Evolutionary conservation across 2,888 invertebrate genomes (phyloP).

Genomic region (Tetanocera ferruginea): DNA sequence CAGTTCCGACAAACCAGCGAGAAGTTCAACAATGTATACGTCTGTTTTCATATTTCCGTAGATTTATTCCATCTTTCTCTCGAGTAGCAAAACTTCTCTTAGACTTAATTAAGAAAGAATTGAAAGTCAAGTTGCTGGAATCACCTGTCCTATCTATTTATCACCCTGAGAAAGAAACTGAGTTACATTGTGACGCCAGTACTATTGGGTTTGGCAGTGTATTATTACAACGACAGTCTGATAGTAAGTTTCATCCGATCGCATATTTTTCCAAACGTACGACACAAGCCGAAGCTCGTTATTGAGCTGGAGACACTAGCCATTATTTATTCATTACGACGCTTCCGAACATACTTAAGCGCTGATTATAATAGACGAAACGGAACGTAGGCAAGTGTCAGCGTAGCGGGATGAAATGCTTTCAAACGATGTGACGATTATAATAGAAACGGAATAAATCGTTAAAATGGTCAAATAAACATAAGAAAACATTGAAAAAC

Average conservation of each 20-base stretch:
- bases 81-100: constrained; percentile 5
- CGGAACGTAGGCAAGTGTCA: too few relatives aligned
- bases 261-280: constrained; percentile 29
- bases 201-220: constrained; percentile 38
- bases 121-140: not conserved
- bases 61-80: constrained; percentile 24
- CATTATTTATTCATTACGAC: constrained; percentile 45
- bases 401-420: too few relatives aligned
- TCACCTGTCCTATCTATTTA: constrained; percentile 36
- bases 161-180: constrained; percentile 21
- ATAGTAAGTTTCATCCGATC: constrained; percentile 38
- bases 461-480: too few relatives aligned
- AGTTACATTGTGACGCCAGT: constrained; percentile 41
- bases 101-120: constrained; percentile 14
- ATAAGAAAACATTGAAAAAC: too few relatives aligned
- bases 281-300: constrained; percentile 43
- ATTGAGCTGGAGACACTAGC: constrained; percentile 58
- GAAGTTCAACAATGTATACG: constrained; percentile 19
- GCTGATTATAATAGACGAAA: too few relatives aligned
- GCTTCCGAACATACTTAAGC: constrained; percentile 36
- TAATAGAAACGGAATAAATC: too few relatives aligned
- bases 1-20: constrained; percentile 11
- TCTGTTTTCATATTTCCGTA: constrained; percentile 29
- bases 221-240: constrained; percentile 35
- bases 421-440: too few relatives aligned